These are phyloP conservation scores for Sarcophaga bullata DNA, from an alignment of 1,140 invertebrate species.

Conservation along the genomic window DNA sequence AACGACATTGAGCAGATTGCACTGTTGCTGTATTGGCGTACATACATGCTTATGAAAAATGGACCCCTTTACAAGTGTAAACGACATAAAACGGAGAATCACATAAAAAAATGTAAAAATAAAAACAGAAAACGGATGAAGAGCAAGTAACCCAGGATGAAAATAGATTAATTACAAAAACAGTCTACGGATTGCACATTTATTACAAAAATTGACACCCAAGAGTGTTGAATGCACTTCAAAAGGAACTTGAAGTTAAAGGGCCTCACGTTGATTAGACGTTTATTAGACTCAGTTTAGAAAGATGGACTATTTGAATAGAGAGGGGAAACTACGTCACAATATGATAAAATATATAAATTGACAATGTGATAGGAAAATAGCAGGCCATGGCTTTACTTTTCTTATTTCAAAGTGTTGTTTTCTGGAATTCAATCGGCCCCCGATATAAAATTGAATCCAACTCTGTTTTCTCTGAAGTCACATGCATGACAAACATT, in stretches of 20 bases:
- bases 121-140: constrained; percentile 2
- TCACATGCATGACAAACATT: no score
- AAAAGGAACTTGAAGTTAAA: neutral
- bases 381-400: no score
- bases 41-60: constrained; percentile 1
- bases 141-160: constrained; percentile 11
- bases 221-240: neutral
- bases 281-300: no score
- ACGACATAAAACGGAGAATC: constrained; percentile 1
- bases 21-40: neutral
- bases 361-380: no score
- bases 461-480: no score
- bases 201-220: neutral
- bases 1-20: constrained; percentile 32
- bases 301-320: no score
- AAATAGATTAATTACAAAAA: constrained; percentile 34
- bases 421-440: no score
- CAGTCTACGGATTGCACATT: constrained; percentile 31
- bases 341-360: no score
- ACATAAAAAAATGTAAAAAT: neutral
- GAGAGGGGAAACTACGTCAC: no score
- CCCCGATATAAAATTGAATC: no score
- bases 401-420: no score
- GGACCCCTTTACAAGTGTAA: constrained; percentile 30
- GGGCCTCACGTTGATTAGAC: neutral